Evolutionary conservation across 2,888 invertebrate genomes (phyloP).

Genomic region (Idaea straminata): DNA sequence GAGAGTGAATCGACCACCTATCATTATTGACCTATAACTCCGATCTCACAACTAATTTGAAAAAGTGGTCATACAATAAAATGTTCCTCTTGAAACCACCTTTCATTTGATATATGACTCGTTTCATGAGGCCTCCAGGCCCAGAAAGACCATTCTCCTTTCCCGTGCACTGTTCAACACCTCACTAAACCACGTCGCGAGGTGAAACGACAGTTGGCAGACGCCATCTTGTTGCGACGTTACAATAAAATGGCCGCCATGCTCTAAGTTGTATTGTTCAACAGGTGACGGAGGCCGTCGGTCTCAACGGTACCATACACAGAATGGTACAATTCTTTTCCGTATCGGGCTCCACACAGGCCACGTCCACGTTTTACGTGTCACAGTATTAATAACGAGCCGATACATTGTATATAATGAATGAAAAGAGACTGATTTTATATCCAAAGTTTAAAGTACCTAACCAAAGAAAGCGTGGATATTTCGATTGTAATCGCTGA

Average conservation of each 20-base stretch:
- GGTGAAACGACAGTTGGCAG: constrained; percentile 30
- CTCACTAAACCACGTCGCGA: constrained; percentile 31
- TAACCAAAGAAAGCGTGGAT: constrained; percentile 74
- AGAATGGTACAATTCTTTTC: constrained; percentile 83
- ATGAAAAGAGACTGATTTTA: constrained; percentile 73
- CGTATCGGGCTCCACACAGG: constrained; percentile 81
- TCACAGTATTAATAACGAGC: constrained; percentile 76
- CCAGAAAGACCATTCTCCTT: no score
- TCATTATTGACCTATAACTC: no score
- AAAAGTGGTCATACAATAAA: no score
- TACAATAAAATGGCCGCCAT: constrained; percentile 58
- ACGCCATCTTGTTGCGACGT: constrained; percentile 37
- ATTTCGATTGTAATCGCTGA: constrained; percentile 69
- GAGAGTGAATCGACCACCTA: no score
- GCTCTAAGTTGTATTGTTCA: constrained; percentile 77
- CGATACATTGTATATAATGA: constrained; percentile 69
- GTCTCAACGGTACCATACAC: constrained; percentile 82
- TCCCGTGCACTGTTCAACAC: constrained; percentile 51
- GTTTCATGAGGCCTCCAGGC: no score
- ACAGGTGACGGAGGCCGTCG: constrained; percentile 82
- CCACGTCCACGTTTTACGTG: constrained; percentile 83
- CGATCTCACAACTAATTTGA: no score
- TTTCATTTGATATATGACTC: no score
- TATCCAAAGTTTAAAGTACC: constrained; percentile 68
- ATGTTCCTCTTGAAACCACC: no score